Conservation (phyloP, 2,113 vertebrate species). For the Azemiops feae region DNA sequence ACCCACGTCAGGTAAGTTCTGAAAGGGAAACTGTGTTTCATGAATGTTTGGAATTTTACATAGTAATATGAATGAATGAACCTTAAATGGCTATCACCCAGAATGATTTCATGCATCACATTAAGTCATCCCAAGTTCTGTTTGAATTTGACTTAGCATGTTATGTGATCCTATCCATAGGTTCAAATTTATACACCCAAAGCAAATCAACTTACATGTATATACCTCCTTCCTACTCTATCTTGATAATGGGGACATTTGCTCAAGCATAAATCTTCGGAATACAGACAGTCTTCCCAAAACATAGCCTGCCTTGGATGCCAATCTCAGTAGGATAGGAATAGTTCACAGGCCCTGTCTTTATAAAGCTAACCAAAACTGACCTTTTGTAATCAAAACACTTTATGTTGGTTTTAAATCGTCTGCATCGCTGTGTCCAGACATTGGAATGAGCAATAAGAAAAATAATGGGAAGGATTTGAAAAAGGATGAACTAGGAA, state of each 20-base stretch:
- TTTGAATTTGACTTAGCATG: neutral
- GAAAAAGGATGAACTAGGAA: neutral
- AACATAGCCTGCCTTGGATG: neutral
- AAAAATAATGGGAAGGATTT: neutral
- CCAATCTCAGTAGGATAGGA: neutral
- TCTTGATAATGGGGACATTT: neutral
- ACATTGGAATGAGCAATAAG: neutral
- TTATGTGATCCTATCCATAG: neutral
- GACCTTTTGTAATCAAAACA: too few relatives aligned
- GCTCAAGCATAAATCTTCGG: neutral
- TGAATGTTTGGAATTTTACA: neutral
- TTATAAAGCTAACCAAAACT: neutral
- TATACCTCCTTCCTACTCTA: neutral
- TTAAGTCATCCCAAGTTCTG: neutral
- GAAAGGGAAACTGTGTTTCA: neutral
- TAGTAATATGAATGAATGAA: neutral
- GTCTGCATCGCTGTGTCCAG: neutral
- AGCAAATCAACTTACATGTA: neutral
- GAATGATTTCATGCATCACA: neutral
- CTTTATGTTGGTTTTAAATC: neutral
- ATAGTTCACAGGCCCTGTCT: neutral
- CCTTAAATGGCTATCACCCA: neutral
- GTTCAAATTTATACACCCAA: neutral
- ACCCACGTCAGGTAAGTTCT: conserved; percentile 78
- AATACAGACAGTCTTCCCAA: neutral